Evolutionary conservation across 2,797 vertebrate species (phyloP).

Genomic region (Pempheris klunzingeri): DNA sequence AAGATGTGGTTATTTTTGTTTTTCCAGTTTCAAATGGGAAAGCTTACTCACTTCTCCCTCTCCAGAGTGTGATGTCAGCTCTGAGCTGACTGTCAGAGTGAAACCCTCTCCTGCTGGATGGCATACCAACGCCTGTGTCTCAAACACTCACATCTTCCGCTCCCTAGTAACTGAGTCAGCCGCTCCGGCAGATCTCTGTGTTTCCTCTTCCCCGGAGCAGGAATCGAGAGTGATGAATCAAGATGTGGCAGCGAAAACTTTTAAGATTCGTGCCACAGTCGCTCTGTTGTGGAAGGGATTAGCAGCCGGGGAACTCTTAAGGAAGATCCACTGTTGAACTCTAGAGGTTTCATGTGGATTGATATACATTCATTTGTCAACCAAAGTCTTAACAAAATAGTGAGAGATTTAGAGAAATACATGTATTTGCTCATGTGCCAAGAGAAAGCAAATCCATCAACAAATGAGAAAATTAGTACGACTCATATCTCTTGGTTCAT

Average conservation of each 20-base stretch:
- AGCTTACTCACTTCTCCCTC: conserved; percentile 76
- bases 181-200: conserved; percentile 37
- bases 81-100: conserved; percentile 51
- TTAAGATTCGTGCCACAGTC: conserved; percentile 14
- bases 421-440: neutral
- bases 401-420: neutral
- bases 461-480: neutral
- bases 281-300: conserved; percentile 9
- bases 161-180: conserved; percentile 37
- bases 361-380: neutral
- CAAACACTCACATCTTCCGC: conserved; percentile 44
- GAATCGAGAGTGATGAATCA: conserved; percentile 36
- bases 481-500: neutral
- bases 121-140: conserved; percentile 42
- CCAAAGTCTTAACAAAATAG: neutral
- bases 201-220: conserved; percentile 40
- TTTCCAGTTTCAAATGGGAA: conserved; percentile 59
- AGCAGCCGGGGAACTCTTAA: neutral
- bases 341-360: conserved; percentile 19
- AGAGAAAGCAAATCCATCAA: neutral
- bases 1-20: conserved; percentile 41
- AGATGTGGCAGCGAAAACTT: conserved; percentile 32
- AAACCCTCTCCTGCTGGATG: conserved; percentile 38
- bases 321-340: neutral
- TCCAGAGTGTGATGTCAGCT: conserved; percentile 63